A percentile compares a stretch with the other conserved stretches of the same genome.
These are phyloP conservation scores for Oreochromis aureus DNA, from an alignment of 2,113 vertebrate species.

Conservation along the genomic window DNA sequence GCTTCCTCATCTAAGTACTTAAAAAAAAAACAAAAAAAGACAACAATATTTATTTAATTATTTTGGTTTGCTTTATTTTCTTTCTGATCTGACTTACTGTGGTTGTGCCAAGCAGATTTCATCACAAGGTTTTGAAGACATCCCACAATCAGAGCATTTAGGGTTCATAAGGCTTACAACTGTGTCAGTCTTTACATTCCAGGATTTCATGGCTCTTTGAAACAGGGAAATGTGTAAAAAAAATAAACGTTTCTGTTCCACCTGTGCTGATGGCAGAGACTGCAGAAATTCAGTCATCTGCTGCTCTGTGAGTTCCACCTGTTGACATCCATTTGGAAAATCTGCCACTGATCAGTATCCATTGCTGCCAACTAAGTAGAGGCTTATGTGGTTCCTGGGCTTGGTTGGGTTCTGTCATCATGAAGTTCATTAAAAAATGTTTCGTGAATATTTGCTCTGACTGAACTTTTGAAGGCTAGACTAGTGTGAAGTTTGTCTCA, in stretches of 20 bases:
- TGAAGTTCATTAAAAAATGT: background rate
- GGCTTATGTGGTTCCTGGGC: background rate
- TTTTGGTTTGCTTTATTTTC: background rate
- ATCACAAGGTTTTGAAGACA: background rate
- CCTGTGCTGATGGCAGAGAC: background rate
- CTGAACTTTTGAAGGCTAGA: background rate
- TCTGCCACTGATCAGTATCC: background rate
- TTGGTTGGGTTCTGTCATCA: background rate
- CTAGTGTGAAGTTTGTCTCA: background rate
- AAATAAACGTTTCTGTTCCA: accelerated
- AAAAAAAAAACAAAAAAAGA: accelerated
- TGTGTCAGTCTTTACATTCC: no score
- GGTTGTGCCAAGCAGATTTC: background rate
- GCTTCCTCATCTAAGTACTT: background rate
- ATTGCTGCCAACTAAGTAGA: background rate
- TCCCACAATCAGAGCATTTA: background rate
- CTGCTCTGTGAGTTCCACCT: background rate
- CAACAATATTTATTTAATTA: background rate
- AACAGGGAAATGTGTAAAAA: background rate
- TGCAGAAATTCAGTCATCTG: background rate
- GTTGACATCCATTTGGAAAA: background rate
- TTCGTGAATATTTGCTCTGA: background rate
- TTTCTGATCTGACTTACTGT: background rate
- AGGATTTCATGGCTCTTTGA: background rate
- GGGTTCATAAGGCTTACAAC: background rate